These are phyloP conservation scores for Mythimna albipuncta DNA, from an alignment of 2,888 invertebrate genomes.

Conservation along the genomic window DNA sequence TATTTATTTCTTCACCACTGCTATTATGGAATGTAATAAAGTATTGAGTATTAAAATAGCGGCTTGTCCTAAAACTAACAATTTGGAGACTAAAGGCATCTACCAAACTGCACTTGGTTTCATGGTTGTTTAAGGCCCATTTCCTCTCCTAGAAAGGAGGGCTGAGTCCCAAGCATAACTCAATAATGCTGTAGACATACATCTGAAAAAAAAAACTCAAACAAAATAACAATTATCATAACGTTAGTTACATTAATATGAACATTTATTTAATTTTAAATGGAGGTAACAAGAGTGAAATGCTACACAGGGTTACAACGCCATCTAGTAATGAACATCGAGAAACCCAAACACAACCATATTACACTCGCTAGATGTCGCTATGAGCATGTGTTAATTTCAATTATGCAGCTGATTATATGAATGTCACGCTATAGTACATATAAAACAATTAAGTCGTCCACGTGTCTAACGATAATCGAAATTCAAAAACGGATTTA, in stretches of 20 bases:
- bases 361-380: slow-evolving; percentile 63
- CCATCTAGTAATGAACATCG: slow-evolving; percentile 22
- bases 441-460: slow-evolving; percentile 10
- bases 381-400: slow-evolving; percentile 11
- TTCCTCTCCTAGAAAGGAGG: too few relatives aligned
- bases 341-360: not conserved
- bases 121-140: too few relatives aligned
- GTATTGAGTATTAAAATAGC: too few relatives aligned
- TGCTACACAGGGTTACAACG: not conserved
- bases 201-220: not conserved
- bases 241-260: not conserved
- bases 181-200: too few relatives aligned
- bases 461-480: slow-evolving; percentile 17
- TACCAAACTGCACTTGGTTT: too few relatives aligned
- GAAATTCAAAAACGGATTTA: slow-evolving; percentile 30
- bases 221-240: not conserved
- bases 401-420: not conserved
- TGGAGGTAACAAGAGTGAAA: too few relatives aligned
- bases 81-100: too few relatives aligned
- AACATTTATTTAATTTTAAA: not conserved
- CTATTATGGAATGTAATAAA: too few relatives aligned
- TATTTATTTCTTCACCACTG: too few relatives aligned
- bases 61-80: too few relatives aligned
- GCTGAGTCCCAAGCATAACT: too few relatives aligned
- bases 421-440: slow-evolving; percentile 6